These are phyloP conservation scores for Lepidurus couesii DNA, from an alignment of 1,140 invertebrate species.

Conservation along the genomic window DNA sequence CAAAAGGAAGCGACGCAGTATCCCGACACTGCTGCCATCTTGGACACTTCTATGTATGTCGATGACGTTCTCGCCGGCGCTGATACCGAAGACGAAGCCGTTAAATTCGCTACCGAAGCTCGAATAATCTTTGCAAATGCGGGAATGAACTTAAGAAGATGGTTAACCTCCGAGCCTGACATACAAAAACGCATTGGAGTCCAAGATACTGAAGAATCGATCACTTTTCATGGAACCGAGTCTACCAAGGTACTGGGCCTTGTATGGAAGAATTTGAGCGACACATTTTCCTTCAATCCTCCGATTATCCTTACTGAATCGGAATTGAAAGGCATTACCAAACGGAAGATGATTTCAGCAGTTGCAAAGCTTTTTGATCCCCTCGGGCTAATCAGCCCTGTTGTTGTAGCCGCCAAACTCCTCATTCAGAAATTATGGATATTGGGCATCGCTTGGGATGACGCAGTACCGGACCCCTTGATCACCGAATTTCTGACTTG, in stretches of 20 bases:
- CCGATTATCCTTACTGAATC: not conserved
- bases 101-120: not conserved
- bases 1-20: not conserved
- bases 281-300: conserved; percentile 12
- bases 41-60: not conserved
- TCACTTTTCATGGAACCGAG: too few species aligned
- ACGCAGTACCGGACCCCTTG: conserved; percentile 39
- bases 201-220: too few species aligned
- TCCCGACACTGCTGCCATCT: not conserved
- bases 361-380: conserved; percentile 46
- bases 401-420: conserved; percentile 44
- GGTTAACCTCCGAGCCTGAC: not conserved
- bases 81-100: not conserved
- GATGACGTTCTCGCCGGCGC: not conserved
- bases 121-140: not conserved
- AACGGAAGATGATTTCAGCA: conserved; percentile 40
- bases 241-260: conserved; percentile 1
- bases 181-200: too few species aligned
- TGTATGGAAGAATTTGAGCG: not conserved
- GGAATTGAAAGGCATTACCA: conserved; percentile 35
- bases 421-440: conserved; percentile 46
- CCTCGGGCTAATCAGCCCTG: conserved; percentile 43
- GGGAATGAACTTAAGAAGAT: not conserved
- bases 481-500: conserved; percentile 34
- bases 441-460: conserved; percentile 45